Percentiles rank a stretch among this genome's conserved stretches.
Evolutionary conservation across 1,140 invertebrate species (phyloP).

Genomic region (Planococcus citri): DNA sequence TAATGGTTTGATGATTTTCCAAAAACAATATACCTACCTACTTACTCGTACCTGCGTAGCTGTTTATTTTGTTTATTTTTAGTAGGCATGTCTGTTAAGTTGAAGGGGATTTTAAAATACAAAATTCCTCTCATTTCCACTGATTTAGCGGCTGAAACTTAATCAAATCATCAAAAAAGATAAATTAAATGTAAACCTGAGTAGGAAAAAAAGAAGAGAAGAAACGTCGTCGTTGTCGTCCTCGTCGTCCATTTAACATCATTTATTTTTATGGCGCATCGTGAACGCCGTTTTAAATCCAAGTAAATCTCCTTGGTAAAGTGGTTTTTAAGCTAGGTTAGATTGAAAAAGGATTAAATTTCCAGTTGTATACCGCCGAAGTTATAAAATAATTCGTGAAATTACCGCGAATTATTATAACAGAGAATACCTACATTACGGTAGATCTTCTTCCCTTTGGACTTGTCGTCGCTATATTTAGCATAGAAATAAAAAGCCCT

Average conservation of each 20-base stretch:
- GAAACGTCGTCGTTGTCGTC: no score
- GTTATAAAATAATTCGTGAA: neutral
- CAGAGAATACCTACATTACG: neutral
- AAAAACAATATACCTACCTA: no score
- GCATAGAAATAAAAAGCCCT: neutral
- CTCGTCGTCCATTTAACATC: neutral
- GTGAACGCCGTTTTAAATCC: neutral
- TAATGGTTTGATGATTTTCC: no score
- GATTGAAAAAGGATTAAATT: neutral
- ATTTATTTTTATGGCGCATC: neutral
- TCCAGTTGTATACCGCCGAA: neutral
- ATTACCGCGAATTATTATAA: neutral
- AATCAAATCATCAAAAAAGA: neutral
- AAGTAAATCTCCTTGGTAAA: neutral
- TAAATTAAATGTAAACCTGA: neutral
- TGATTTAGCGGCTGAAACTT: neutral
- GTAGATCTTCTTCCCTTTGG: neutral
- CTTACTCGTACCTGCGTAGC: no score
- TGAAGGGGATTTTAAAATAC: no score
- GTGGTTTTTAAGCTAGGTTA: neutral
- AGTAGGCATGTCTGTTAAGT: no score
- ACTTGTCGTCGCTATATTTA: no score
- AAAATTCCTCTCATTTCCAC: no score
- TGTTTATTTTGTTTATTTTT: no score
- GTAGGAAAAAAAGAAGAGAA: neutral